Evolutionary conservation across 2,888 invertebrate genomes (phyloP).

Genomic region (Drosophila helvetica): DNA sequence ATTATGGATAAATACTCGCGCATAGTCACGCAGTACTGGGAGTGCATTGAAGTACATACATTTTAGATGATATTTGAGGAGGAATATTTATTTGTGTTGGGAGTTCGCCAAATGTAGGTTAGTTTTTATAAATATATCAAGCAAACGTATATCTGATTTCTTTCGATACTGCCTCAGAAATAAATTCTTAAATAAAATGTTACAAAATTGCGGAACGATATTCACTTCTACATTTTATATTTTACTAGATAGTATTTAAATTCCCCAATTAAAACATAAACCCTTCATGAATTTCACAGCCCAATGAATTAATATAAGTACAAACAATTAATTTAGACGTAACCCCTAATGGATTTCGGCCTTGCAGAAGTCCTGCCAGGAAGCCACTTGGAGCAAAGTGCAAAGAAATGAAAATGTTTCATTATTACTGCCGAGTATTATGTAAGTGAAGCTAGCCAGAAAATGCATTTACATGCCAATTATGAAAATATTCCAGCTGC

Average conservation of each 20-base stretch:
- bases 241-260: no score
- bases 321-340: conserved; percentile 33
- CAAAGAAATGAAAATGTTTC: conserved; percentile 15
- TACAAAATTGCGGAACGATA: no score
- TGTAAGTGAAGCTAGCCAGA: conserved; percentile 20
- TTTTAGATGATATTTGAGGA: neutral
- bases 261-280: neutral
- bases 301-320: conserved; percentile 12
- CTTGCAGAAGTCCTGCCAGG: conserved; percentile 15
- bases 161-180: no score
- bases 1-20: conserved; percentile 3
- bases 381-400: conserved; percentile 13
- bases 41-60: no score
- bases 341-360: conserved; percentile 33
- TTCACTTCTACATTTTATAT: no score
- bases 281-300: neutral
- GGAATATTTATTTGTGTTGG: neutral
- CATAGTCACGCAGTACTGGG: neutral
- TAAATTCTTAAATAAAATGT: no score
- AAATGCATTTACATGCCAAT: conserved; percentile 61
- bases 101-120: neutral
- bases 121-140: neutral
- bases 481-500: conserved; percentile 49
- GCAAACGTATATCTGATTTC: no score
- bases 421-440: conserved; percentile 29